Evolutionary conservation across 2,888 invertebrate species (phyloP).

Genomic region (Didymodactylos carnosus): DNA sequence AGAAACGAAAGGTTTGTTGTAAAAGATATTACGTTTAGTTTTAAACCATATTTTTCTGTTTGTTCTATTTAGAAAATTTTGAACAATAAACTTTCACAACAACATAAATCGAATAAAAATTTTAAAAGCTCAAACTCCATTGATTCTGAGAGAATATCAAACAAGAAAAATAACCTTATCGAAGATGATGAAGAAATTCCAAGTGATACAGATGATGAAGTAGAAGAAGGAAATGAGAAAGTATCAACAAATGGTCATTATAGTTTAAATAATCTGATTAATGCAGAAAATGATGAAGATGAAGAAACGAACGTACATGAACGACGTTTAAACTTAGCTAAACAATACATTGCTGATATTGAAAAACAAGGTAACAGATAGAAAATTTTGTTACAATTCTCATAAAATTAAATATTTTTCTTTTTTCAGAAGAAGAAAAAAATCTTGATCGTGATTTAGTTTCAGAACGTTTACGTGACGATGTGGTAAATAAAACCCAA

Average conservation of each 20-base stretch:
- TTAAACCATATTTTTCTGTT: background rate
- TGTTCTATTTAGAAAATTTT: background rate
- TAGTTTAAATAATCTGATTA: background rate
- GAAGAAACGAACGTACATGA: slow-evolving; percentile 45
- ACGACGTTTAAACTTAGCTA: slow-evolving; percentile 67
- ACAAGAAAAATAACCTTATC: background rate
- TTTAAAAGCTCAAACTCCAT: too few relatives aligned
- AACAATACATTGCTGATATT: slow-evolving; percentile 66
- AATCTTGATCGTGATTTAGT: slow-evolving; percentile 16
- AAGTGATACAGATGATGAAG: background rate
- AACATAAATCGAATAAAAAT: too few relatives aligned
- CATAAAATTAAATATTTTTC: background rate
- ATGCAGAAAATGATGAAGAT: slow-evolving; percentile 13
- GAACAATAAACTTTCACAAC: too few relatives aligned
- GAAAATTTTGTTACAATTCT: background rate
- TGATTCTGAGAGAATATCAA: background rate
- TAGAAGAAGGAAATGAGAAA: background rate
- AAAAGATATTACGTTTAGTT: background rate
- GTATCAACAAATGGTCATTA: background rate
- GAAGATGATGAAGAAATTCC: background rate
- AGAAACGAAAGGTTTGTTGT: background rate
- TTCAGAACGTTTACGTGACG: slow-evolving; percentile 40
- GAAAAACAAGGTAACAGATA: slow-evolving; percentile 43
- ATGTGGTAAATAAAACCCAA: slow-evolving; percentile 38
- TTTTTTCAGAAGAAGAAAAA: slow-evolving; percentile 21